Evolutionary conservation across 2,797 vertebrate species (phyloP).

Genomic region (Chrysolophus pictus): DNA sequence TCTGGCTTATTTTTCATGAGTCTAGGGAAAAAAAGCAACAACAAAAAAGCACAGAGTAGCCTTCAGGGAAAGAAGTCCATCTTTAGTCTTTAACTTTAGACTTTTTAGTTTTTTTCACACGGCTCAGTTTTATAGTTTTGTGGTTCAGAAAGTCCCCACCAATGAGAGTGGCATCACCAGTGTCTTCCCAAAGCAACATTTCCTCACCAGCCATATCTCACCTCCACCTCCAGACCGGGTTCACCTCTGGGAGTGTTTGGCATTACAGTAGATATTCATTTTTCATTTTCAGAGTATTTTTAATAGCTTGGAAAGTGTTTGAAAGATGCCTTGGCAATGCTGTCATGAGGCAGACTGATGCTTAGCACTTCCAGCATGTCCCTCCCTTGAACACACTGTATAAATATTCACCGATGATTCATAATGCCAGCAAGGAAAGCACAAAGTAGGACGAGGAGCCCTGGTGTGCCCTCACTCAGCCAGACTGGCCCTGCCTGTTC

Average conservation of each 20-base stretch:
- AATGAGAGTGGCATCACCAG: neutral
- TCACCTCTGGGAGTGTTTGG: neutral
- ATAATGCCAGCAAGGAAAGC: neutral
- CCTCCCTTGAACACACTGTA: accelerated
- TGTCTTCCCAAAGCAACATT: neutral
- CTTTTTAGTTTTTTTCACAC: neutral
- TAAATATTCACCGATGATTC: neutral
- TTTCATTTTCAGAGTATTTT: neutral
- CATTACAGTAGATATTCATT: neutral
- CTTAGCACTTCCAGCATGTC: neutral
- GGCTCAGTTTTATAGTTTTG: neutral
- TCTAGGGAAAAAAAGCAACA: neutral
- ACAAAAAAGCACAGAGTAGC: neutral
- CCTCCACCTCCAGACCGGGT: accelerated
- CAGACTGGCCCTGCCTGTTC: neutral
- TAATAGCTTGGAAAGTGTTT: neutral
- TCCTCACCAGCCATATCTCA: neutral
- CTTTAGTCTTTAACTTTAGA: neutral
- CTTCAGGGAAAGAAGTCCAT: neutral
- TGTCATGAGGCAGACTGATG: neutral
- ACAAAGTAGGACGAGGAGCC: neutral
- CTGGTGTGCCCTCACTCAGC: neutral
- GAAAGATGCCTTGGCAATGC: neutral
- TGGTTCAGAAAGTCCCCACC: neutral
- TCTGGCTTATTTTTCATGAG: neutral